Evolutionary conservation across 2,113 vertebrate species (phyloP), one percentile per base, ranked within the genome.

Genomic region (Pelvicachromis taeniatus): DNA sequence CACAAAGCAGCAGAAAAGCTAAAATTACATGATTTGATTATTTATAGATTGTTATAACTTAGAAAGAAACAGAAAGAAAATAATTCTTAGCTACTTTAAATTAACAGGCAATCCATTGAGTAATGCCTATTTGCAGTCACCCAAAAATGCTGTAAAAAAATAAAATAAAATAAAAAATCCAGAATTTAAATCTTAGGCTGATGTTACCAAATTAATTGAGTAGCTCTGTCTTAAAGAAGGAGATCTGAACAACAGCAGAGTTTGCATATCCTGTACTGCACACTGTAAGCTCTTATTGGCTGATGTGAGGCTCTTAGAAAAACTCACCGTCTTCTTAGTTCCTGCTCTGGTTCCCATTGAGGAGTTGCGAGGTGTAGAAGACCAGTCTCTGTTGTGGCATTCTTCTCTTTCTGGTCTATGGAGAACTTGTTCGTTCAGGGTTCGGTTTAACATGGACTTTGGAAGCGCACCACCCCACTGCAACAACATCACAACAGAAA

Each of bases 301-400:
- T 7, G 48, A 55, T 11, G 21, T 77, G 26, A 48, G 29, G 56
- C 81, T 33, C 68, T 87, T 2, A 40, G 48, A 78, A 61, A 59
- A 84, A 84, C 96, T 96, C 94, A 97, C 97, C 91, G 94, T 93
- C 13, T 95, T 93, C 91, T 95, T 97, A 79, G 92, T 92, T 86
- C 65, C 89, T 68, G 94, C 91, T 89, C 93, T 96, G 77, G 90
- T 77, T 89, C 94, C 94, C 84, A 81, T 59, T 12, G 92, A 87
- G 85, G 73, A 23, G 65, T 86, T 58, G 77, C n/a, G 59, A 79
- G 90, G 83, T 61, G 88, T 92, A 89, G 92, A 87, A 45, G 89
- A 90, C 89, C 86, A 91, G 87, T 93, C 92, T 86, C 87, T 91
- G 87, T 90, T 86, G 40, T 84, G 87, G 75, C 88, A 93, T 90